Conservation (phyloP, 2,797 vertebrate species). For the Poeciliopsis turneri region DNA sequence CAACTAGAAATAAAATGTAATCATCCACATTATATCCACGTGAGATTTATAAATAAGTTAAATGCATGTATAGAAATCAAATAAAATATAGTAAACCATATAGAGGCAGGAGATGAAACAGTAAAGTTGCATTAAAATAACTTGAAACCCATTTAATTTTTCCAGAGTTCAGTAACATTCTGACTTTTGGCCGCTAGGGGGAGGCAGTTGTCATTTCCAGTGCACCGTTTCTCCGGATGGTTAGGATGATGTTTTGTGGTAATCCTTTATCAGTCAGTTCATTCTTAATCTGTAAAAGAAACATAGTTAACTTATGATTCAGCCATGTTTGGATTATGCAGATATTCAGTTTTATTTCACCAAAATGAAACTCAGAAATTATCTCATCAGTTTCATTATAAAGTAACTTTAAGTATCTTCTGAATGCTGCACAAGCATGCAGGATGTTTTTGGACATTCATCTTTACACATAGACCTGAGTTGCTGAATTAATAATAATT, state of each 20-base stretch:
- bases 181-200: neutral
- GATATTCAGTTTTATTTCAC: neutral
- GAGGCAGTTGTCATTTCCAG: neutral
- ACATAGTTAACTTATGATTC: neutral
- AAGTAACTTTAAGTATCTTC: neutral
- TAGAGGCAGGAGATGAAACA: neutral
- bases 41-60: neutral
- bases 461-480: neutral
- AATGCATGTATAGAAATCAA: neutral
- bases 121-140: neutral
- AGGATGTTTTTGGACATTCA: neutral
- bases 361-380: neutral
- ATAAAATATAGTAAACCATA: neutral
- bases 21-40: neutral
- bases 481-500: neutral
- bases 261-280: constrained; percentile 5
- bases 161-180: neutral
- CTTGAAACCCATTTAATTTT: neutral
- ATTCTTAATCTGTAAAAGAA: constrained; percentile 26
- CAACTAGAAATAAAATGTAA: neutral
- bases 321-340: neutral
- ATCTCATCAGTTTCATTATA: neutral
- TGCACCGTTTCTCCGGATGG: neutral
- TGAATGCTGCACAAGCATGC: neutral
- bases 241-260: neutral